phyloP scores from a whole-genome alignment of 2,113 vertebrate species.

The human region GRCh38 chr12:79795501-79796000 shows the following conservation, averaged over 20 bases:
- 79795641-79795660: constrained; percentile 95
- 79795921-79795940: not conserved
- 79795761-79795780: constrained; percentile 79
- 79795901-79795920: not conserved
- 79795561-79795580: not conserved
- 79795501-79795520: constrained; percentile 20
- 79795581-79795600: not conserved
- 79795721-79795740: constrained; percentile 96
- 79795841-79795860: not conserved
- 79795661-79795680: constrained; percentile 97
- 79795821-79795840: not conserved
- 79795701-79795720: constrained; percentile 96
- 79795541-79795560: not conserved
- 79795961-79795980: not conserved
- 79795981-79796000: not conserved
- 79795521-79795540: constrained; percentile 5
- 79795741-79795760: constrained; percentile 94
- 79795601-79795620: not conserved
- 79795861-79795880: not conserved
- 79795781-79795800: not conserved
- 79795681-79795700: constrained; percentile 96
- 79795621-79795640: constrained; percentile 86
- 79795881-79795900: not conserved
- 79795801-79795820: constrained; percentile 46
- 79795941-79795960: not conserved